phyloP scores from a whole-genome alignment of 2,113 vertebrate genomes.

The Lophotis ruficrista region DNA sequence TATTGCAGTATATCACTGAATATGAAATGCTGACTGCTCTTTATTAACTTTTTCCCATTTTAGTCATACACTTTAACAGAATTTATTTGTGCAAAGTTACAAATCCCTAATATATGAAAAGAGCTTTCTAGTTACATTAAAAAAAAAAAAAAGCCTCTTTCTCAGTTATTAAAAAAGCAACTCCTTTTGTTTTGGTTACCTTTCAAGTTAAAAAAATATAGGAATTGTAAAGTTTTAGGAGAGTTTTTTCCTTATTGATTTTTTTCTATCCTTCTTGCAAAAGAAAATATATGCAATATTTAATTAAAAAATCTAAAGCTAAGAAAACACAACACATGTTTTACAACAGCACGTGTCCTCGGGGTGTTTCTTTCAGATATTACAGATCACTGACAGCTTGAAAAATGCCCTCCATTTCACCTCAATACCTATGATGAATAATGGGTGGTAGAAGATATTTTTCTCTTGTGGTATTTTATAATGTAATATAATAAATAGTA shows the following conservation, averaged over 20 bases:
- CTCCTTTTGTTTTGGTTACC: constrained; percentile 30
- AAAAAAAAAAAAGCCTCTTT: neutral
- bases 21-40: neutral
- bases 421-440: neutral
- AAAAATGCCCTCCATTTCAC: constrained; percentile 42
- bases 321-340: constrained; percentile 37
- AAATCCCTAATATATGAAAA: constrained; percentile 57
- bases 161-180: constrained; percentile 31
- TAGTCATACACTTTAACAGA: neutral
- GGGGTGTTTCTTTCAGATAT: constrained; percentile 43
- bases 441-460: constrained; percentile 16
- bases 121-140: constrained; percentile 1
- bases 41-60: constrained; percentile 35
- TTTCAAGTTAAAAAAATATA: neutral
- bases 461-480: constrained; percentile 12
- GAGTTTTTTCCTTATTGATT: constrained; percentile 27
- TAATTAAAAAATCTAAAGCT: constrained; percentile 50
- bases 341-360: constrained; percentile 29
- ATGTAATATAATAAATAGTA: neutral
- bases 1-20: neutral
- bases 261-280: neutral
- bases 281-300: constrained; percentile 30
- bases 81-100: constrained; percentile 47
- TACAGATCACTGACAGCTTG: neutral
- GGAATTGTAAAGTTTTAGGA: constrained; percentile 42